Evolutionary conservation across 2,797 vertebrate species (phyloP).

Genomic region (Scyliorhinus canicula): DNA sequence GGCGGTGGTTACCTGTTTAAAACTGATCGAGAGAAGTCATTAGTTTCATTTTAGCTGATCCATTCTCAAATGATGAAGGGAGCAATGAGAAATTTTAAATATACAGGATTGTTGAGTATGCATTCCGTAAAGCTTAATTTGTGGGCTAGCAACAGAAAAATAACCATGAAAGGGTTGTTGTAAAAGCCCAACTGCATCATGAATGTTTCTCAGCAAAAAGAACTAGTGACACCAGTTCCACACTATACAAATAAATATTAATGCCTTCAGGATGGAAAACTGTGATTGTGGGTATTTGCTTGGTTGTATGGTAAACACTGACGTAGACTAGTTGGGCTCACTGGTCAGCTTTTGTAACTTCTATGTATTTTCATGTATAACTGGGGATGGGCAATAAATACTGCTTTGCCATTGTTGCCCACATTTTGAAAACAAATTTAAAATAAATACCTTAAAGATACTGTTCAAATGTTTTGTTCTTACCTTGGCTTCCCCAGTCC

Average conservation of each 20-base stretch:
- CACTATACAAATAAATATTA: background rate
- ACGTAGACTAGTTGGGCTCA: background rate
- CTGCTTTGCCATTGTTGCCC: background rate
- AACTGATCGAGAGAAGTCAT: background rate
- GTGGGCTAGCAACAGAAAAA: background rate
- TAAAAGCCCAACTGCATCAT: background rate
- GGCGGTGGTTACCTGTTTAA: background rate
- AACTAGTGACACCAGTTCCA: background rate
- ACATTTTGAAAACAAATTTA: background rate
- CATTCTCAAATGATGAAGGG: background rate
- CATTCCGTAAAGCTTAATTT: background rate
- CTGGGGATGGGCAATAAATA: background rate
- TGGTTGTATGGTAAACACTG: background rate
- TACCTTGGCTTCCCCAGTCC: constrained; percentile 68
- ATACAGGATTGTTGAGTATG: background rate
- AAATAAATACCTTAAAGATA: background rate
- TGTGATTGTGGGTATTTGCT: background rate
- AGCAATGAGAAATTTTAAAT: background rate
- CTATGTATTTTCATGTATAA: background rate
- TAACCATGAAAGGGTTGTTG: background rate
- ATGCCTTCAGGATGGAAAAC: background rate
- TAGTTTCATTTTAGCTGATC: background rate
- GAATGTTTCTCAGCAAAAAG: background rate
- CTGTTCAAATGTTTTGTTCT: constrained; percentile 15
- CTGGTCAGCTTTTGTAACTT: background rate